These are phyloP conservation scores for Brachystomella parvula DNA, from an alignment of 1,140 invertebrate species.

Conservation along the genomic window DNA sequence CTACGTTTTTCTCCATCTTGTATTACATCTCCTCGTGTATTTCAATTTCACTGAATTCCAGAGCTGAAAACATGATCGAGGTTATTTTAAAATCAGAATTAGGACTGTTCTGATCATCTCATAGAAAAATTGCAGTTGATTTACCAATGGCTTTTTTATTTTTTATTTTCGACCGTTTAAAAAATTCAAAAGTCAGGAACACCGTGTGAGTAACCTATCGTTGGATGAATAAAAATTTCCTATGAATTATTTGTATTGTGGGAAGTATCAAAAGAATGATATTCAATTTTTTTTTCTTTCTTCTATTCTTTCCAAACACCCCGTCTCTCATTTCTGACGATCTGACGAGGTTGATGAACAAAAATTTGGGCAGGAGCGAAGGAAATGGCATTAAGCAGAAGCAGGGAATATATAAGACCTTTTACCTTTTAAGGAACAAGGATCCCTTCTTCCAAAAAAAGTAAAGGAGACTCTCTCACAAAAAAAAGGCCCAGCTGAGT, in stretches of 20 bases:
- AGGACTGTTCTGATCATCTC: too few relatives aligned
- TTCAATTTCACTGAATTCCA: too few relatives aligned
- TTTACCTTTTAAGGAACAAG: conserved; percentile 7
- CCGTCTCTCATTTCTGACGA: not conserved
- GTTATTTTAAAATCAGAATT: too few relatives aligned
- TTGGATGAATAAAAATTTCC: not conserved
- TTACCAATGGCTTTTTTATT: too few relatives aligned
- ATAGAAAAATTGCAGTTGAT: too few relatives aligned
- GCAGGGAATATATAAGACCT: not conserved
- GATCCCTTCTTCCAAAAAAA: not conserved
- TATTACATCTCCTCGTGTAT: not conserved
- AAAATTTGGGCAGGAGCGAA: too few relatives aligned
- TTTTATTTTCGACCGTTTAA: too few relatives aligned
- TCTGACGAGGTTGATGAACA: conserved; percentile 12
- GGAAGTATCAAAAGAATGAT: conserved; percentile 6
- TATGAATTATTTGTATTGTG: conserved; percentile 10
- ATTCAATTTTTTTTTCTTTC: conserved; percentile 7
- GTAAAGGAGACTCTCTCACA: too few relatives aligned
- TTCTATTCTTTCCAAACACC: not conserved
- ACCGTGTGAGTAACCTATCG: not conserved
- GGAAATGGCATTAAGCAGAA: not conserved
- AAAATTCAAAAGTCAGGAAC: not conserved
- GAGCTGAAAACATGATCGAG: too few relatives aligned
- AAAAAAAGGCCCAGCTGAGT: not conserved
- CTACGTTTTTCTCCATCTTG: not conserved